Base-by-base conservation (phyloP, 2,888 invertebrate species). In the Melikaiella ostensackeni region DNA sequence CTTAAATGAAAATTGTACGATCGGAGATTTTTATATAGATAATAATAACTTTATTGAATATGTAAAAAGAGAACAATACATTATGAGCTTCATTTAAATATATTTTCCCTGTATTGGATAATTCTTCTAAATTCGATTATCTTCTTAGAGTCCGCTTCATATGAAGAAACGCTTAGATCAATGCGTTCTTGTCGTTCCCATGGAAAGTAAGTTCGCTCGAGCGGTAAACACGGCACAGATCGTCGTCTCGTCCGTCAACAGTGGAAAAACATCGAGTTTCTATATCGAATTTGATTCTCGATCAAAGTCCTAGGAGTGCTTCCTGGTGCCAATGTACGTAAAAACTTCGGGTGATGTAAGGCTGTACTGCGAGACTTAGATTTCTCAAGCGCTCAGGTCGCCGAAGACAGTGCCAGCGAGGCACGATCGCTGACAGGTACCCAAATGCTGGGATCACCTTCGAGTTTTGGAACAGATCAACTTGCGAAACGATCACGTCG, bases 301-400 rank as follows among this genome's bases (percentile, higher is more conserved):
- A 78, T 81, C 76, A 77, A 79, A 76, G 78, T 76, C 66, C 75
- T 75, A 76, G 78, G 73, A 57, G 75, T 55, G 81, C 79, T 80
- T 81, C 81, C 80, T 83, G 82, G 79, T 79, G 77, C 75, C 73
- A 80, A 90, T 13, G 80, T 92, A 92, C 84, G 92, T 83, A 86
- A 86, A 85, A 77, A 82, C 73, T 35, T 63, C 76, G 61, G 77
- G 77, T 82, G 83, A 82, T 80, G 83, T 83, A 84, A 84, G 77
- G 77, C 79, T 70, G 77, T 76, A 57, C 6, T 21, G 5, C 24
- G 24, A 24, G 24, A 11, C 75, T 80, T 63, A 75, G 78, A 83
- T 86, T 86, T 80, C 85, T 81, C 83, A 85, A 84, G 85, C 75
- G 82, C 76, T 79, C 76, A 79, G 78, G 27, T 16, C 33, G 78